These are phyloP conservation scores for Paraescarpia echinospica DNA, from an alignment of 1,140 invertebrate species.

Conservation along the genomic window DNA sequence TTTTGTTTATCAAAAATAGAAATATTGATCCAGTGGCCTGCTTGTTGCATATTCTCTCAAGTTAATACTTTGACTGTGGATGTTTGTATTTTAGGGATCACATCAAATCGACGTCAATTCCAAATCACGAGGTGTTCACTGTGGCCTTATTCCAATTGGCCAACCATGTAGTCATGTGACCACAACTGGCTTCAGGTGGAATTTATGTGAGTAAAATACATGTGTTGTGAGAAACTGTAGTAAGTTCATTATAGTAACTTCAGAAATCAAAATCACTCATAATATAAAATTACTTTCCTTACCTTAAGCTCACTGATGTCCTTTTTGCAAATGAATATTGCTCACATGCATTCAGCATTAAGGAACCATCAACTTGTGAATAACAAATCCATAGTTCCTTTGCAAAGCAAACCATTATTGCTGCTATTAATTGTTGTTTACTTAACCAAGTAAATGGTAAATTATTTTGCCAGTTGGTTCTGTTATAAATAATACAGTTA, in stretches of 20 bases:
- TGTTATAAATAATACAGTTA: neutral
- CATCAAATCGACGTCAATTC: neutral
- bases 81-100: neutral
- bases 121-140: neutral
- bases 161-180: neutral
- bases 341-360: neutral
- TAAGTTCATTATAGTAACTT: too few species aligned
- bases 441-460: neutral
- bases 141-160: neutral
- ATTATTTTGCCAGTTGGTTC: neutral
- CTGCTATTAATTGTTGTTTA: neutral
- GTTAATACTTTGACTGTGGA: neutral
- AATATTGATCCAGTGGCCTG: neutral
- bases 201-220: neutral
- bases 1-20: neutral
- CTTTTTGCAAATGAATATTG: neutral
- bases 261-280: too few species aligned
- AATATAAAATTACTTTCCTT: too few species aligned
- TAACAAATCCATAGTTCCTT: neutral
- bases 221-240: too few species aligned
- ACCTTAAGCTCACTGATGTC: neutral
- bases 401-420: too few species aligned
- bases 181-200: neutral
- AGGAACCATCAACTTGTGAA: neutral
- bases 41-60: neutral